A percentile compares a stretch with the other conserved stretches of the same genome.
Conservation (phyloP, 1,140 invertebrate species). For the Trachymyrmex cornetzi region DNA sequence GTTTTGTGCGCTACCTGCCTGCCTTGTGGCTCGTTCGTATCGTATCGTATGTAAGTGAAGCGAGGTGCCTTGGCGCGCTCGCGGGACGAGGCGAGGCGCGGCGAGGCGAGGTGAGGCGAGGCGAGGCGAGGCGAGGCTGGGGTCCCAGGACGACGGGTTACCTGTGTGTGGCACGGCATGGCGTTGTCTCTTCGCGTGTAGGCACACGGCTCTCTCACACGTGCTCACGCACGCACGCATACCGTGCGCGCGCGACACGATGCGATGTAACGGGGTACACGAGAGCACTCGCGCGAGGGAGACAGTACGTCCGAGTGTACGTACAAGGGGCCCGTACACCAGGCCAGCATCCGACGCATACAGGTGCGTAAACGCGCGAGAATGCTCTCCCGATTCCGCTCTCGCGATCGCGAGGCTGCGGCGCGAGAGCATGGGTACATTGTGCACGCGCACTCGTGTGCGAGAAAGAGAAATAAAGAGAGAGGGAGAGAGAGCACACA, state of each 20-base stretch:
- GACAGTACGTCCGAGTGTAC: slow-evolving; percentile 43
- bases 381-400: slow-evolving; percentile 56
- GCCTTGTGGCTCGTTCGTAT: slow-evolving; percentile 80
- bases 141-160: slow-evolving; percentile 51
- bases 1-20: slow-evolving; percentile 83
- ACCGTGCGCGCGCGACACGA: neutral
- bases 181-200: slow-evolving; percentile 76
- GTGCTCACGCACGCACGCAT: slow-evolving; percentile 54
- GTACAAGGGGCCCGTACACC: slow-evolving; percentile 41
- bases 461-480: slow-evolving; percentile 25
- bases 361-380: slow-evolving; percentile 61
- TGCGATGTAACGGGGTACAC: slow-evolving; percentile 43
- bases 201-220: slow-evolving; percentile 50
- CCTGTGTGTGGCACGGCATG: slow-evolving; percentile 64
- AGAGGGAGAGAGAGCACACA: slow-evolving; percentile 4
- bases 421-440: slow-evolving; percentile 34
- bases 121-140: slow-evolving; percentile 72
- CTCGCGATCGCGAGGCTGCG: slow-evolving; percentile 46
- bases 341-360: slow-evolving; percentile 59
- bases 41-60: slow-evolving; percentile 81
- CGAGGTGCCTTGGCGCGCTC: slow-evolving; percentile 76
- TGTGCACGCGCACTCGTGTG: slow-evolving; percentile 18
- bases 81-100: slow-evolving; percentile 75
- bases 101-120: slow-evolving; percentile 75
- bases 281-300: slow-evolving; percentile 27